Percentiles rank a stretch among this genome's conserved stretches.
These are phyloP conservation scores for Pseudachorutes palmiensis DNA, from an alignment of 1,140 invertebrate species.

Conservation along the genomic window DNA sequence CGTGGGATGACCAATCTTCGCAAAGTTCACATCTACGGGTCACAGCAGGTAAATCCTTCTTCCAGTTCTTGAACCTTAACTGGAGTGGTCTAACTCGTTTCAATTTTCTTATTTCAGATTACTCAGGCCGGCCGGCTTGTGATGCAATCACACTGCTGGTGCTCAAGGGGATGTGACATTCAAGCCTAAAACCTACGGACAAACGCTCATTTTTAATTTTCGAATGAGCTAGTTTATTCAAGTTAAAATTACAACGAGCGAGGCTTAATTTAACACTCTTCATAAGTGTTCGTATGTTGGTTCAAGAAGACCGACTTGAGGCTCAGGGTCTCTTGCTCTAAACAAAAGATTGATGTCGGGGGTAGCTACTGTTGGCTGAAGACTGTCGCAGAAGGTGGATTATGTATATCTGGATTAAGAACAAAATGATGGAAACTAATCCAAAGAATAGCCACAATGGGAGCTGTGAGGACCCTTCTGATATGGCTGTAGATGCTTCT, in stretches of 20 bases:
- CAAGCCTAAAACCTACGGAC: neutral
- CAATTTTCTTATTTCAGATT: conserved; percentile 12
- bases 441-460: conserved; percentile 5
- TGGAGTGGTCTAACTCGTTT: neutral
- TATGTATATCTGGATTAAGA: conserved; percentile 2
- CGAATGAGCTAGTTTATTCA: too few relatives aligned
- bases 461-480: neutral
- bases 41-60: conserved; percentile 20
- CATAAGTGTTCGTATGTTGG: neutral
- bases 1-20: conserved; percentile 20
- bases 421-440: neutral
- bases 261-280: too few relatives aligned
- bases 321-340: conserved; percentile 4
- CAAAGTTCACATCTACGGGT: conserved; percentile 32
- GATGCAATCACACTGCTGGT: conserved; percentile 12
- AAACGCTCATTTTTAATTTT: neutral
- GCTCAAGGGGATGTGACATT: conserved; percentile 23
- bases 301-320: neutral
- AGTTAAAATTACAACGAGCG: too few relatives aligned
- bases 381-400: conserved; percentile 1
- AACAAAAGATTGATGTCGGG: neutral
- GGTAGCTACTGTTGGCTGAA: neutral
- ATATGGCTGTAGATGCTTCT: neutral
- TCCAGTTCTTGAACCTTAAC: neutral
- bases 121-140: neutral